phyloP scores from a whole-genome alignment of 2,888 invertebrate genomes.

The Lacanobia wlatinum region DNA sequence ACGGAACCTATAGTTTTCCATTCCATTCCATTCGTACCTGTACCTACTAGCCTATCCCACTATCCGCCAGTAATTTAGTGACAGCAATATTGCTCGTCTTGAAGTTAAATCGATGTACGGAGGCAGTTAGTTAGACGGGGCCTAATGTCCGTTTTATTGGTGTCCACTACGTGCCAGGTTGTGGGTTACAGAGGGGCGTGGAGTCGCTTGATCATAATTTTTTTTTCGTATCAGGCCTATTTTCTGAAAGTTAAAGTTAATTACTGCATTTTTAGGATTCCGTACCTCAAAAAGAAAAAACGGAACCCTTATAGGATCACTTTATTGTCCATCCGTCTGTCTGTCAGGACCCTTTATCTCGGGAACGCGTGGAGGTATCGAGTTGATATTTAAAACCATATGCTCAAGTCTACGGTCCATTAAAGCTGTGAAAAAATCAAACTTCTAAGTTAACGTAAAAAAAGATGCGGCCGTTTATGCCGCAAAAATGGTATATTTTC shows the following conservation, averaged over 20 bases:
- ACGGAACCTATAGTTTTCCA: neutral
- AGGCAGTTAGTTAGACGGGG: conserved; percentile 62
- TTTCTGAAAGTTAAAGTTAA: neutral
- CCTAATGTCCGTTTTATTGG: conserved; percentile 78
- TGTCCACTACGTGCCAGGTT: conserved; percentile 72
- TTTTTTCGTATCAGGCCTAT: neutral
- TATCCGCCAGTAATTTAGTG: conserved; percentile 53
- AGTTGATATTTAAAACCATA: too few relatives aligned
- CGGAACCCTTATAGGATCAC: too few relatives aligned
- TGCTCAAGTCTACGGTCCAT: too few relatives aligned
- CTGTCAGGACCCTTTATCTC: too few relatives aligned
- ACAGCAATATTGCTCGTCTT: conserved; percentile 56
- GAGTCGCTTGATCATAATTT: conserved; percentile 18
- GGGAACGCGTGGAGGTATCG: too few relatives aligned
- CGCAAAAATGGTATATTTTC: too few relatives aligned
- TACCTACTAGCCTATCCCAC: neutral
- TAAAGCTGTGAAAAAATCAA: too few relatives aligned
- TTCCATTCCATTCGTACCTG: neutral
- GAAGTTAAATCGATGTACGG: conserved; percentile 65
- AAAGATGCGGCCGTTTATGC: too few relatives aligned
- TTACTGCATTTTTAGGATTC: too few relatives aligned
- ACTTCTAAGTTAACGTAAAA: too few relatives aligned
- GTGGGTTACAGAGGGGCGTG: conserved; percentile 43
- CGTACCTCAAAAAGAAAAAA: too few relatives aligned
- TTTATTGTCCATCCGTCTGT: too few relatives aligned